Conservation (phyloP, 2,797 vertebrate genomes). For the Lacerta agilis region DNA sequence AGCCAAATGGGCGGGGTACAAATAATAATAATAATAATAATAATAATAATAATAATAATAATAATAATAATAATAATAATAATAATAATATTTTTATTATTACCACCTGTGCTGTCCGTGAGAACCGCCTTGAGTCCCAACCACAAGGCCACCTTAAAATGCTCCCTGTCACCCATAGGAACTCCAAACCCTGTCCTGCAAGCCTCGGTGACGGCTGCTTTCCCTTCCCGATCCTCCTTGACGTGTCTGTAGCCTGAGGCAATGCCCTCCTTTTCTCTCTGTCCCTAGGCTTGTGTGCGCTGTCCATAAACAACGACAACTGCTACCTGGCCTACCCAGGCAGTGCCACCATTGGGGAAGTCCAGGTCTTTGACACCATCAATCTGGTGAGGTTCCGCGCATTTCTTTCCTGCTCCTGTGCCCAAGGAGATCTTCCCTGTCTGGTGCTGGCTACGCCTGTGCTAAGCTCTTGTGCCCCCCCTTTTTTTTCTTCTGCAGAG, state of each 20-base stretch:
- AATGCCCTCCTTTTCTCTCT: neutral
- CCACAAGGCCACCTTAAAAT: too few species aligned
- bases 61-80: too few species aligned
- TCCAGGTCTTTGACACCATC: conserved; percentile 98
- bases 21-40: too few species aligned
- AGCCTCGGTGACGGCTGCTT: neutral
- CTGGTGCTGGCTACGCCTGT: neutral
- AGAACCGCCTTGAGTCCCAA: too few species aligned
- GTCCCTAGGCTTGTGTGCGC: conserved; percentile 88
- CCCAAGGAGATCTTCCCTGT: accelerated
- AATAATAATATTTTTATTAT: too few species aligned
- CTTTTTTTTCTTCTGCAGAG: conserved; percentile 79
- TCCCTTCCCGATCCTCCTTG: neutral
- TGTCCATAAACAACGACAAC: conserved; percentile 98
- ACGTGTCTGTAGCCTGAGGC: neutral
- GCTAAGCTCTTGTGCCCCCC: conserved; percentile 10
- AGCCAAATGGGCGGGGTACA: too few species aligned
- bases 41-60: too few species aligned
- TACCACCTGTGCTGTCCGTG: too few species aligned
- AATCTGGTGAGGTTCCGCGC: conserved; percentile 87
- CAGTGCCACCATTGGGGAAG: conserved; percentile 96
- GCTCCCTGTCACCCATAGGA: neutral
- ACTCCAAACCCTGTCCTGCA: neutral
- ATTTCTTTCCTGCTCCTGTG: neutral
- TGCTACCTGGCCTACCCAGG: conserved; percentile 98